Percentiles rank a stretch among this genome's conserved stretches.
phyloP scores from a whole-genome alignment of 1,140 invertebrate genomes.

The Aphidius ervi region DNA sequence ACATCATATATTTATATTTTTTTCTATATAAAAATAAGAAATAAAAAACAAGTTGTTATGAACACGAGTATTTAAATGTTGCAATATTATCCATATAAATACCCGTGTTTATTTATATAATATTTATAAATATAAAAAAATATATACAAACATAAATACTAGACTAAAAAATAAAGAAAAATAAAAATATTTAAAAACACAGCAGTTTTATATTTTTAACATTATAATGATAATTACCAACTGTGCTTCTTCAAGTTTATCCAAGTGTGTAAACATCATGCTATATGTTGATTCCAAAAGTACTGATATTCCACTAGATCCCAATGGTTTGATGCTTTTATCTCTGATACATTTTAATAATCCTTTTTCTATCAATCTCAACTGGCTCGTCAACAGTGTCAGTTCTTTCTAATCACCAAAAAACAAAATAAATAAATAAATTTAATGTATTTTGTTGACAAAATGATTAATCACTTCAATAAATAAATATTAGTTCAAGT shows the following conservation, averaged over 20 bases:
- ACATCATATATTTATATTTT: too few species aligned
- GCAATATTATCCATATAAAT: too few species aligned
- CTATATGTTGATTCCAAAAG: slow-evolving; percentile 38
- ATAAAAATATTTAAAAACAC: too few species aligned
- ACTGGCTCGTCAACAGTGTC: slow-evolving; percentile 37
- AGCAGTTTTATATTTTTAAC: too few species aligned
- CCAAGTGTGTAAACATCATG: slow-evolving; percentile 32
- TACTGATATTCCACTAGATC: slow-evolving; percentile 32
- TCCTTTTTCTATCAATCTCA: slow-evolving; percentile 41
- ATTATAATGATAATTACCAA: slow-evolving; percentile 29
- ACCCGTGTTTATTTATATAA: too few species aligned
- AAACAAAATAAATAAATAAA: too few species aligned
- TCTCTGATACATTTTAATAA: slow-evolving; percentile 37
- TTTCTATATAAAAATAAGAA: too few species aligned
- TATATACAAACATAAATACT: neutral
- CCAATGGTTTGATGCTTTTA: slow-evolving; percentile 35
- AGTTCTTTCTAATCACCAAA: slow-evolving; percentile 35
- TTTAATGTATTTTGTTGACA: too few species aligned
- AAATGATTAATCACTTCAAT: too few species aligned
- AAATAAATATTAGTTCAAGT: neutral
- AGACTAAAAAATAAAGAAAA: neutral
- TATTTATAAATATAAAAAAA: too few species aligned
- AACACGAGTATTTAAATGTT: too few species aligned
- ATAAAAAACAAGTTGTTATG: too few species aligned
- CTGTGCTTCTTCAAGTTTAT: slow-evolving; percentile 35